Base-by-base conservation (phyloP, 2,888 invertebrate genomes). In the Calliopum simillimum region DNA sequence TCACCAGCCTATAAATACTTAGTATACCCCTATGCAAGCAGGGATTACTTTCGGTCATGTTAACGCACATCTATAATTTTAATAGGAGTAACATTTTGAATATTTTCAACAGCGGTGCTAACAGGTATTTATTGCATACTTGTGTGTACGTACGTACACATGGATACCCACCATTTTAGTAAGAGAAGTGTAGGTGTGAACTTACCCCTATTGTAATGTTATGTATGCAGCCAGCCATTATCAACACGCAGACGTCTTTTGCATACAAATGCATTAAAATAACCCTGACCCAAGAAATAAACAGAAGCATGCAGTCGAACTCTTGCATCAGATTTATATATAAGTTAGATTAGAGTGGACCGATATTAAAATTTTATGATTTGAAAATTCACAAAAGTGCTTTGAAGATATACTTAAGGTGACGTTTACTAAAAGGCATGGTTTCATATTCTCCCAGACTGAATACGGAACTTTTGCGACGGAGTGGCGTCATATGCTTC, bases 91-190 rank as follows among this genome's bases (percentile, higher is more conserved):
- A 5, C 25, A 5, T 25, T 58, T 58, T 58, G 41, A 58, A 58
- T 58, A 58, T 33, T 43, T 58, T 59, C 59, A 59, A 59, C 43
- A 41, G 14, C 14, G n/a, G 19, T 59, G 59, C 16, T 41, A 43
- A 41, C 43, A 59, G 19, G 59, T 59, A 59, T 43, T 16, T 59
- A 59, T 59, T 59, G 41, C 59, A 59, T 25, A 25, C 25, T 56
- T 53, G 21, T 56, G 56, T n/a, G 25, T 33, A 56, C 43, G 16
- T 23, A 14, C 23, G 12, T 21, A 1, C 14, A 21, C 19, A 14
- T 23, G 12, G 2, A 2, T 51, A 21, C 5, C 11, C 8, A 5
- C 4, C 33, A 1, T 33, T 1, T 33, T 33, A 6, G 6, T 33
- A 33, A 6, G 19, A 49, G 49, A 16, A 19, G 4, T 49, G 12